Base-by-base conservation (phyloP, 2,113 vertebrate species). In the Catharus bicknelli region DNA sequence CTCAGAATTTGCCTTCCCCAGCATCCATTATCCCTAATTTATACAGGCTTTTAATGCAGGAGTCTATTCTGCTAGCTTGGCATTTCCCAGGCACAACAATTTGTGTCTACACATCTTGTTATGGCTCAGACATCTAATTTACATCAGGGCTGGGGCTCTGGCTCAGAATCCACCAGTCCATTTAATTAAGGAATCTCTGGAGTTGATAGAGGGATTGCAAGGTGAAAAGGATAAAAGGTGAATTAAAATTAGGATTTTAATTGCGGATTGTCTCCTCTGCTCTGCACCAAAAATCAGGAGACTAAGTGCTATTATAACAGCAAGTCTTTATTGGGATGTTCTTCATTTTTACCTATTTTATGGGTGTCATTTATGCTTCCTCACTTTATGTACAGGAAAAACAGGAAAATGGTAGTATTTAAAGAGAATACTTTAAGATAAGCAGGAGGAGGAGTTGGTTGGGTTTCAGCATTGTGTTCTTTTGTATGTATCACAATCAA, bases 391-490 rank as follows among this genome's bases (percentile, higher is more conserved):
- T 89, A 45, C 17, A 77, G 75, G 77, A 74, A 72, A 51, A 86
- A 30, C 32, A 90, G 26, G 21, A 83, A 91, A 73, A 74, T 59
- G 17, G 27, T 77, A 55, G 22, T 80, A 76, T 73, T 87, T 43
- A 26, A 91, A 83, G 43, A 51, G 63, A 89, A 25, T 59, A 45
- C 67, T 90, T 77, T 92, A 78, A 69, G n/a, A 82, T 69, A 42
- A 88, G 47, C 29, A 40, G 57, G 51, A 82, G 72, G 85, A 90
- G 67, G 67, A 90, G 55, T 51, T 70, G 40, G 23, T 69, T 92
- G n/a, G 59, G 43, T 69, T 93, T 95, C 75, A 63, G 63, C 63
- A 83, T 70, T 80, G 36, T 80, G 53, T 69, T 94, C 72, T 79
- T 87, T 82, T 85, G 23, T 87, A 15, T 76, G 19, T 66, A 53